Conservation (phyloP, 2,888 invertebrate genomes). For the Stenodema calcarata region DNA sequence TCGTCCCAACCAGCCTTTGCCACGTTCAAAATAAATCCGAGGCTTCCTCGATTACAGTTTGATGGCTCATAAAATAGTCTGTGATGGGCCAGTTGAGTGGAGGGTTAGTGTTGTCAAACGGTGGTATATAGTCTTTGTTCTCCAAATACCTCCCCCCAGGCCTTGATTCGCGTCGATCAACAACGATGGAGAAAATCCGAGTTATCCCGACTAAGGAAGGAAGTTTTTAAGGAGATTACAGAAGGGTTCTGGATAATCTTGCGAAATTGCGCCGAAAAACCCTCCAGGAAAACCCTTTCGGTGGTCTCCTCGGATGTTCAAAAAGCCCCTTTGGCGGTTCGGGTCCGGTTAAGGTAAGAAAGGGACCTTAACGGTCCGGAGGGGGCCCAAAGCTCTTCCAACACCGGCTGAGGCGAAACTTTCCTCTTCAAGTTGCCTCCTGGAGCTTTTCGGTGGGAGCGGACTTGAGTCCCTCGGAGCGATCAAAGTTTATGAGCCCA, state of each 20-base stretch:
- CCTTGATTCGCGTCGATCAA: neutral
- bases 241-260: constrained; percentile 11
- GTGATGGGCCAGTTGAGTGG: neutral
- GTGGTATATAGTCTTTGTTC: constrained; percentile 21
- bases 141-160: neutral
- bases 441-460: neutral
- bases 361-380: neutral
- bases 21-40: neutral
- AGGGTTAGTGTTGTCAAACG: neutral
- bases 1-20: neutral
- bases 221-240: constrained; percentile 45
- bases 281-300: neutral
- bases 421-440: neutral
- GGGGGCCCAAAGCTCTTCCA: neutral
- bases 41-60: constrained; percentile 40
- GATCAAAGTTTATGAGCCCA: constrained; percentile 44
- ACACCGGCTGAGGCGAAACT: neutral
- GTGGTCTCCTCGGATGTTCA: neutral
- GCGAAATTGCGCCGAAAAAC: constrained; percentile 16
- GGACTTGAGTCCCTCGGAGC: constrained; percentile 2
- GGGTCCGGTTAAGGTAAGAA: constrained; percentile 2
- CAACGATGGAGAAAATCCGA: neutral
- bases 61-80: constrained; percentile 40
- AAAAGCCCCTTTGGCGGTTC: neutral
- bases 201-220: neutral